Evolutionary conservation across 2,888 invertebrate species (phyloP), one percentile per base, ranked within the genome.

Genomic region (Formica aserva): DNA sequence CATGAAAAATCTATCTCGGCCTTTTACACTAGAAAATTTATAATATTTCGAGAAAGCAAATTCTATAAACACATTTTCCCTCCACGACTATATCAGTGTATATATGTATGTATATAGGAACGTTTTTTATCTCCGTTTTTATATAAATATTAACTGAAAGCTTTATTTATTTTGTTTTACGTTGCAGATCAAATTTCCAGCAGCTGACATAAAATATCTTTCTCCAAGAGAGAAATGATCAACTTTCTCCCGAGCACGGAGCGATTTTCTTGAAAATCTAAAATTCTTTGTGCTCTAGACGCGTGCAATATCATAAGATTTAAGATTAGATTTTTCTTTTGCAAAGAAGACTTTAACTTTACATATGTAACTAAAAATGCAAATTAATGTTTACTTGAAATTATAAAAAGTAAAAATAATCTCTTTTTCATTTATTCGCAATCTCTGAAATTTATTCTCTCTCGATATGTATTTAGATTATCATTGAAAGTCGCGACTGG

Each of bases 211-310:
- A 18, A 38, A 62, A n/a, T 41, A 9, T 62, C 29, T 60, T 4
- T 67, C 8, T 22, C 15, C 71, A 3, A 71, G 55, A 55, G 41
- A 62, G 63, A 29, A 41, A 22, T 5, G 45, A 45, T n/a, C 6
- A 26, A 15, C 32, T 75, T 75, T 65, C 63, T 65, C 11, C 11
- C 15, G 18, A 72, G 9, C 4, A 41, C 22, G 32, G 1, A 52
- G 48, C 48, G 4, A 75, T 74, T 62, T 18, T 26, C 72, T 41
- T 41, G 22, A 13, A 62, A 62, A 75, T 72, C n/a, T 55, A 22
- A 5, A 75, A 45, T 18, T n/a, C 9, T 38, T 75, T 18, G 5
- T 52, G 1, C n/a, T 52, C 8, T n/a, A n/a, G 6, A 48, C 6
- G 26, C 18, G 15, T 52, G 8, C 3, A 45, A n/a, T 45, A 15